A percentile compares a stretch with the other conserved stretches of the same genome.
These are phyloP conservation scores for Ptychoptera contaminata DNA, from an alignment of 2,888 invertebrate genomes.

Conservation along the genomic window DNA sequence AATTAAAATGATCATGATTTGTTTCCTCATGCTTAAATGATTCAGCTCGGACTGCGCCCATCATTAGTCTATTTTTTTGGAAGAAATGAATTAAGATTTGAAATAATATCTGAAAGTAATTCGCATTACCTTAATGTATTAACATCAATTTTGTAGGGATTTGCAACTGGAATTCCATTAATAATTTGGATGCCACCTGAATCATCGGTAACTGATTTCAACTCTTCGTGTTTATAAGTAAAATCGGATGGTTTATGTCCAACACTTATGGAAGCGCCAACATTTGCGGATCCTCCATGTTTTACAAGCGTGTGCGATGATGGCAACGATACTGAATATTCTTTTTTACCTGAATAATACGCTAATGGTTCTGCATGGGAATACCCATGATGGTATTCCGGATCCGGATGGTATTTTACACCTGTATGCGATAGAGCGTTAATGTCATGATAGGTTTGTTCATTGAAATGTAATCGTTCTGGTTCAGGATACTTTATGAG, in stretches of 20 bases:
- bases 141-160: slow-evolving; percentile 36
- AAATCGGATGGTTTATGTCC: background rate
- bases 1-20: background rate
- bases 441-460: slow-evolving; percentile 29
- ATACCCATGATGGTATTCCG: background rate
- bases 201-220: background rate
- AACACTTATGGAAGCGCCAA: slow-evolving; percentile 4
- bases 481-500: slow-evolving; percentile 13
- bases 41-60: slow-evolving; percentile 8
- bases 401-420: slow-evolving; percentile 14
- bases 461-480: slow-evolving; percentile 25
- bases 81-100: no score
- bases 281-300: slow-evolving; percentile 6
- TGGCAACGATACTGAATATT: background rate
- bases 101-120: no score
- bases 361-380: background rate
- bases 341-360: background rate
- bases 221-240: background rate
- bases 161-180: slow-evolving; percentile 36
- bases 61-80: no score
- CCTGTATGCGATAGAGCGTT: slow-evolving; percentile 26
- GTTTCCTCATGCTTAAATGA: slow-evolving; percentile 3
- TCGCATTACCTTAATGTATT: slow-evolving; percentile 15
- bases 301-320: slow-evolving; percentile 1
- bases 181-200: slow-evolving; percentile 20